phyloP scores from a whole-genome alignment of 2,888 invertebrate species.

The Poecilobothrus nobilitatus region DNA sequence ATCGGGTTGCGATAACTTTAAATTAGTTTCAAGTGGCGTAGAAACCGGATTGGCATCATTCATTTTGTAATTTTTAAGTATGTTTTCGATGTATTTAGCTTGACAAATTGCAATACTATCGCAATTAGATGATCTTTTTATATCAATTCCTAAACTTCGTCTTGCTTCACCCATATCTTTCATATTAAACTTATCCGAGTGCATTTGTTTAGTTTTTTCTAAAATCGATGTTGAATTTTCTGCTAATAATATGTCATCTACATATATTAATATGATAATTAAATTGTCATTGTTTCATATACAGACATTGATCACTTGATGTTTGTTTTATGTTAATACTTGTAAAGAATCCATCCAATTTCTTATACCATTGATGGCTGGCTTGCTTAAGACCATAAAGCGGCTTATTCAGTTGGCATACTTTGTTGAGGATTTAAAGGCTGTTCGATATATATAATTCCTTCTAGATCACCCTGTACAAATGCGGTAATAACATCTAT shows the following conservation, averaged over 20 bases:
- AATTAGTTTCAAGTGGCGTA: conserved; percentile 16
- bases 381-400: conserved; percentile 18
- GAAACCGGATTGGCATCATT: conserved; percentile 17
- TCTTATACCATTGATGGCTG: too few relatives aligned
- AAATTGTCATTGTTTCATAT: too few relatives aligned
- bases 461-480: conserved; percentile 18
- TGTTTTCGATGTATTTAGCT: conserved; percentile 15
- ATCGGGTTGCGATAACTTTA: conserved; percentile 15
- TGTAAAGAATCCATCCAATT: conserved; percentile 14
- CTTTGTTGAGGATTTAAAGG: conserved; percentile 10
- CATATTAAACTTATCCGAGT: too few relatives aligned
- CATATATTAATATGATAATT: too few relatives aligned
- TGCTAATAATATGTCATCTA: conserved; percentile 17
- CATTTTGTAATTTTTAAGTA: too few relatives aligned
- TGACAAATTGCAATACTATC: conserved; percentile 15
- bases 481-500: conserved; percentile 19
- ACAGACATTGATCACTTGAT: too few relatives aligned
- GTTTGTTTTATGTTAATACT: conserved; percentile 7
- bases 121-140: background rate
- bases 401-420: conserved; percentile 11
- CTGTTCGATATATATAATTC: conserved; percentile 18
- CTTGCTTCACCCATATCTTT: too few relatives aligned
- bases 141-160: too few relatives aligned
- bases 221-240: conserved; percentile 4
- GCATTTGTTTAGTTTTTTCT: too few relatives aligned